Base-by-base conservation (phyloP, 2,797 vertebrate genomes). In the Neoniphon sammara region DNA sequence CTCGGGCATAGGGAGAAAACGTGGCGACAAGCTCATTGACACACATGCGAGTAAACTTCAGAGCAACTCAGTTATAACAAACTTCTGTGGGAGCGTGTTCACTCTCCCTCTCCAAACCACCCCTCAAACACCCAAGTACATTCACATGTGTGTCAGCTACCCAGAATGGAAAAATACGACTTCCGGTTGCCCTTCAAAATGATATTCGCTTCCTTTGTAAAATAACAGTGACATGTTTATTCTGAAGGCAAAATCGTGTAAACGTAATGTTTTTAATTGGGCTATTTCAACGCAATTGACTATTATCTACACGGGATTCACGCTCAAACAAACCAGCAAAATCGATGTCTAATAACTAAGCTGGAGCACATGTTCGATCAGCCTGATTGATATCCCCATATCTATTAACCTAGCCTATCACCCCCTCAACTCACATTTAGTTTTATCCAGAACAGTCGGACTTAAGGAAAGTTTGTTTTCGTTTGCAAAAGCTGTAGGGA, bases 171-270 rank as follows among this genome's bases (percentile, higher is more conserved):
- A 47, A 42, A n/a, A 7, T 21, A 2, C 0, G 15, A 18, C 7
- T 7, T 49, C 15, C 7, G 12, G 1, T 11, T 18, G 0, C 2
- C 17, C 44, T 85, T 89, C 85, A 85, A 86, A 87, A 78, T 85
- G 86, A 91, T 74, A 7, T n/a, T 12, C 5, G 7, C 4, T 1
- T 5, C 5, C 3, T 3, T 0, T 11, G 10, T 1, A 23, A 8
- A 11, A 20, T 15, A 7, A 18, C 0, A 0, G 5, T 0, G 5
- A 14, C 2, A 5, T 18, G 0, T 44, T 71, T 11, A 75, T 57
- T 81, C 80, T 75, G 58, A 39, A 59, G 4, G 23, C 2, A 49
- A 14, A 18, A 0, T 0, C 0, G 1, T 1, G 0, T 1, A 0
- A 5, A 27, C 25, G 15, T 85, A 83, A 75, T 65, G 77, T 64